Evolutionary conservation across 2,797 vertebrate species (phyloP).

Genomic region (Astyanax mexicanus): DNA sequence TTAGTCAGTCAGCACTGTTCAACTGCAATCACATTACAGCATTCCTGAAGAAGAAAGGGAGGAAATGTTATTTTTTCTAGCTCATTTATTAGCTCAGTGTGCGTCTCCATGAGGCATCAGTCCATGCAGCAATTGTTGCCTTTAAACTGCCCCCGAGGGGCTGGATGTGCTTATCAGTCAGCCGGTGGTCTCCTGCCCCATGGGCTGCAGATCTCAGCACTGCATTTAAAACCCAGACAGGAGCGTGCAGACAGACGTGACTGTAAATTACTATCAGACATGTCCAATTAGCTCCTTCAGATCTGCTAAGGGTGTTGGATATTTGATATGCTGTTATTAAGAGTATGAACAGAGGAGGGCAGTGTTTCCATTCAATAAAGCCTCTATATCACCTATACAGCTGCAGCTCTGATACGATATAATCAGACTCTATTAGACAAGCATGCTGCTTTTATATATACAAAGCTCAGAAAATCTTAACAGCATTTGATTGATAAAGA

Average conservation of each 20-base stretch:
- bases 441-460: too few relatives aligned
- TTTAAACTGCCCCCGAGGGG: conserved; percentile 5
- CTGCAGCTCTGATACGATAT: too few relatives aligned
- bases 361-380: conserved; percentile 42
- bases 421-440: not conserved
- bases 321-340: conserved; percentile 15
- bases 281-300: conserved; percentile 26
- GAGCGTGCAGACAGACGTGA: conserved; percentile 32
- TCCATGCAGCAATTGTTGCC: not conserved
- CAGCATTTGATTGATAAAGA: too few relatives aligned
- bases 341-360: conserved; percentile 44
- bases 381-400: not conserved
- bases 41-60: not conserved
- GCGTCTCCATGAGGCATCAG: conserved; percentile 14
- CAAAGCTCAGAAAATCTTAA: too few relatives aligned
- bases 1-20: not conserved
- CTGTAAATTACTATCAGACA: conserved; percentile 35
- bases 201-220: conserved; percentile 19
- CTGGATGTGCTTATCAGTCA: conserved; percentile 15
- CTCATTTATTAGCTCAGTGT: not conserved
- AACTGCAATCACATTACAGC: not conserved
- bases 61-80: not conserved
- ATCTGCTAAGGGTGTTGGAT: conserved; percentile 2
- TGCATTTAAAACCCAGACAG: conserved; percentile 35
- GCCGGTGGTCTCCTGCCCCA: conserved; percentile 18